Conservation (phyloP, 2,888 invertebrate genomes). For the Carcina quercana region DNA sequence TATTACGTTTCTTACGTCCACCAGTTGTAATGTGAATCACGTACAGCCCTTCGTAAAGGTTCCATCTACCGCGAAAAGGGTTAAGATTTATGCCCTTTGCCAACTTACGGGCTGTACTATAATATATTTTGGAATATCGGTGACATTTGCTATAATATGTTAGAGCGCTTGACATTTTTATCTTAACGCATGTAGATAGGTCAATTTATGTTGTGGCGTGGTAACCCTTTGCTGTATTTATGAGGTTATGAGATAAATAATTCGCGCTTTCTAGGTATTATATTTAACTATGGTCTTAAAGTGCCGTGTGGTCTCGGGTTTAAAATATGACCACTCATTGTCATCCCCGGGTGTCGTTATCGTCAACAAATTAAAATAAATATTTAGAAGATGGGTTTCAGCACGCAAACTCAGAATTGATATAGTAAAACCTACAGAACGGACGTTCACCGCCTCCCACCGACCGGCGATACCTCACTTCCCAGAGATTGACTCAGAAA, state of each 20-base stretch:
- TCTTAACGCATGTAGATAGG: constrained; percentile 4
- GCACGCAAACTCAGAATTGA: no score
- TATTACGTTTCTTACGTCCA: constrained; percentile 14
- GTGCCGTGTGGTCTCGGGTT: no score
- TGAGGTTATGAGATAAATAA: not conserved
- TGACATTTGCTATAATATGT: constrained; percentile 12
- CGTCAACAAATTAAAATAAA: no score
- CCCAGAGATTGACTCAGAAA: no score
- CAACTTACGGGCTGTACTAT: constrained; percentile 17
- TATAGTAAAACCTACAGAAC: no score
- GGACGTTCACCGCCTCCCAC: no score
- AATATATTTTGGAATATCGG: constrained; percentile 15
- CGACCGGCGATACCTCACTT: no score
- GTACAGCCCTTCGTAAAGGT: constrained; percentile 18
- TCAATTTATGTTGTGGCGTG: constrained; percentile 8
- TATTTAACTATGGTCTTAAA: no score
- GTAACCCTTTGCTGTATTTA: not conserved
- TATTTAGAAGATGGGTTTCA: no score
- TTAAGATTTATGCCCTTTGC: constrained; percentile 25
- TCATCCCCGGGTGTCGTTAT: no score
- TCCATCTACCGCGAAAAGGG: constrained; percentile 26
- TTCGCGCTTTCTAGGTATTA: no score
- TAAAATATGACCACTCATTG: no score
- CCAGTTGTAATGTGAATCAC: constrained; percentile 20
- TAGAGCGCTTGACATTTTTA: constrained; percentile 7